A percentile compares a stretch with the other conserved stretches of the same genome.
These are phyloP conservation scores for Pipistrellus pipistrellus DNA, from an alignment of 2,797 vertebrate species.

Conservation along the genomic window DNA sequence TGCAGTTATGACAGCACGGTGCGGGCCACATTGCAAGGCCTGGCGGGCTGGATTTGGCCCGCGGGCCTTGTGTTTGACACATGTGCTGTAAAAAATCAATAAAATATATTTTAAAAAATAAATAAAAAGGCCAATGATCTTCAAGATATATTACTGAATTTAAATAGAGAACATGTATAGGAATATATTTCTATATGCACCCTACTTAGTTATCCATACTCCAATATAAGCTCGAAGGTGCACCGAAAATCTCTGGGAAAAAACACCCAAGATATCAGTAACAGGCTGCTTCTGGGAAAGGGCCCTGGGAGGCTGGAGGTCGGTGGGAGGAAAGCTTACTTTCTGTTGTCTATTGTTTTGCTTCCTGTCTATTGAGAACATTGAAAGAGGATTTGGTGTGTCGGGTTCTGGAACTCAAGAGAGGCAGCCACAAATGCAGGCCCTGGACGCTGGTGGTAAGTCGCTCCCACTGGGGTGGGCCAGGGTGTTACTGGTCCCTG, in stretches of 20 bases:
- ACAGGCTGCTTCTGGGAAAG: background rate
- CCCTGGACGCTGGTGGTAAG: background rate
- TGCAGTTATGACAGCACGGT: no score
- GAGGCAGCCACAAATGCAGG: background rate
- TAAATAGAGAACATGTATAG: background rate
- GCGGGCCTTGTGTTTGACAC: no score
- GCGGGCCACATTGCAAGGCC: no score
- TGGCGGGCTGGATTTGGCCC: no score
- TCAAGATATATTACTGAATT: background rate
- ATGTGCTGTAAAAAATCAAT: no score
- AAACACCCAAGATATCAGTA: background rate
- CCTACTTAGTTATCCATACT: no score
- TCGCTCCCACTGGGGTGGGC: background rate
- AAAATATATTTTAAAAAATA: no score
- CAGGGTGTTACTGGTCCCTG: accelerated
- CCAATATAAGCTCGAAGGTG: background rate
- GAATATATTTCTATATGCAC: background rate
- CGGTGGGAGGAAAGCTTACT: background rate
- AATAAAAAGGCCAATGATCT: background rate
- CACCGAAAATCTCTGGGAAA: background rate
- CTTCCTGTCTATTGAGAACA: background rate
- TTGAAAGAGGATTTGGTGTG: background rate
- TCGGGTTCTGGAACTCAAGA: background rate
- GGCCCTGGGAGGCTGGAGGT: background rate
- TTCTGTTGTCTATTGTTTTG: background rate